Evolutionary conservation across 2,888 invertebrate genomes (phyloP), one percentile per base, ranked within the genome.

Genomic region (Lepidonotus clava): DNA sequence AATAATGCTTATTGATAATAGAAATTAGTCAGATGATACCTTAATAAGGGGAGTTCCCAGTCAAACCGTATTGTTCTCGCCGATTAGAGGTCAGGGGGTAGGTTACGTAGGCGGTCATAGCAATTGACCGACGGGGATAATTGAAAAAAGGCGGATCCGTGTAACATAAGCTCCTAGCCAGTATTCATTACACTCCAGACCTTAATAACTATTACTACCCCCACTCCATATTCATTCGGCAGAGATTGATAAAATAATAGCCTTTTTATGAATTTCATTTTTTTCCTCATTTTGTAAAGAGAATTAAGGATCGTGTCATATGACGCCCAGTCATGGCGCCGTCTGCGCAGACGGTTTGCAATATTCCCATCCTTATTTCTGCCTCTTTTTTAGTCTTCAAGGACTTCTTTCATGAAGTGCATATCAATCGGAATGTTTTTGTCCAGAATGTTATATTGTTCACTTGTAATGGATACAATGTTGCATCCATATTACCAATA

Each of bases 1-100:
- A 61, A 61, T 61, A 61, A 61, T 61, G 61, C 28, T 61, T 61
- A 61, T 61, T 61, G 61, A 61, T 61, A 61, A 61, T 61, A 61
- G 61, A 61, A 61, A 61, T 61, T 61, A 61, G 61, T 61, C 18
- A 61, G 61, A 18, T 28, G 61, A 61, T 61, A 61, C 61, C 28
- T 61, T 61, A 61, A 61, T 61, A 61, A 61, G 61, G 28, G 2
- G 61, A 28, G n/a, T 2, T 24, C 61, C 28, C 61, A 28, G 8
- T n/a, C n/a, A n/a, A n/a, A n/a, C n/a, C n/a, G n/a, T n/a, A n/a
- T n/a, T n/a, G n/a, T n/a, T n/a, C n/a, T n/a, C n/a, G n/a, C n/a
- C n/a, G n/a, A n/a, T n/a, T n/a, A n/a, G n/a, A n/a, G n/a, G n/a
- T n/a, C n/a, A 28, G 28, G 28, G 61, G 61, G 24, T 61, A 28